A percentile compares a stretch with the other conserved stretches of the same genome.
Evolutionary conservation across 2,797 vertebrate genomes (phyloP).

Genomic region (Poeciliopsis paucimaculata): DNA sequence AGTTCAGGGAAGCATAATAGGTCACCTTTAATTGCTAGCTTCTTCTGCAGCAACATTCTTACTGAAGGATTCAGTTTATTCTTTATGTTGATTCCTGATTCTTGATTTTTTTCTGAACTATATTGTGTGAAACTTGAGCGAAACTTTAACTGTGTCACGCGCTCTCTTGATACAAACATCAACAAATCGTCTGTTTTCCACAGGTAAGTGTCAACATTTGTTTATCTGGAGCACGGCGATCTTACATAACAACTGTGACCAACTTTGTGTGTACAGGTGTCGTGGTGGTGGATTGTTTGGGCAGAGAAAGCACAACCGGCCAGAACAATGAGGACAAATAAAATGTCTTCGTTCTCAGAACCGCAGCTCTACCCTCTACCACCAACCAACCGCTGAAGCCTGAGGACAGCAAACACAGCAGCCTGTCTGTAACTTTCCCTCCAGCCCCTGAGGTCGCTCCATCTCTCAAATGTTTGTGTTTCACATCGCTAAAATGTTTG

Average conservation of each 20-base stretch:
- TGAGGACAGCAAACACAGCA: not conserved
- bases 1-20: too few species aligned
- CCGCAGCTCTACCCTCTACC: not conserved
- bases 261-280: not conserved
- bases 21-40: not conserved
- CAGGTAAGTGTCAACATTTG: not conserved
- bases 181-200: not conserved
- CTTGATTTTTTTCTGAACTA: not conserved
- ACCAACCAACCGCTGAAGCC: not conserved
- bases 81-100: not conserved
- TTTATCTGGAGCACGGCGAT: not conserved
- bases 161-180: not conserved
- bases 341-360: not conserved
- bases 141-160: not conserved
- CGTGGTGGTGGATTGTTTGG: not conserved
- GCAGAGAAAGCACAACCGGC: not conserved
- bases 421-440: not conserved
- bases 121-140: not conserved
- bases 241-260: not conserved
- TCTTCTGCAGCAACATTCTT: not conserved
- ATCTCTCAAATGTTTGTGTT: not conserved
- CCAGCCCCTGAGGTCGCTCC: not conserved
- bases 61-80: not conserved
- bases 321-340: not conserved
- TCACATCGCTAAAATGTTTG: conserved; percentile 1